These are phyloP conservation scores for Phyllotreta cruciferae DNA, from an alignment of 2,888 invertebrate species.

Conservation along the genomic window DNA sequence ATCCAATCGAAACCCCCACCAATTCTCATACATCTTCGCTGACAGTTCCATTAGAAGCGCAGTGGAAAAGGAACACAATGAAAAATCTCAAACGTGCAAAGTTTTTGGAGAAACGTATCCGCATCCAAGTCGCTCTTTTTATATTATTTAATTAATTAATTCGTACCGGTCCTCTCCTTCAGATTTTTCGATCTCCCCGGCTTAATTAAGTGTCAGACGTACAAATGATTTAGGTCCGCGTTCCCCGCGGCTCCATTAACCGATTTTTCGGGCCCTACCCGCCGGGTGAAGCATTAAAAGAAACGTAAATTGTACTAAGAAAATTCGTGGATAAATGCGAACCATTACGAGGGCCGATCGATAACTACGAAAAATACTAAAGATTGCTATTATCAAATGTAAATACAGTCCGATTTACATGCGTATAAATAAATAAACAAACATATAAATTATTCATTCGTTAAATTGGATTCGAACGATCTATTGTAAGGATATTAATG, in stretches of 20 bases:
- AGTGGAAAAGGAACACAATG: background rate
- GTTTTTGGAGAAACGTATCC: background rate
- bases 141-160: too few species aligned
- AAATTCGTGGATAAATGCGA: too few species aligned
- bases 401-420: constrained; percentile 30
- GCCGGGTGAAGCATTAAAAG: too few species aligned
- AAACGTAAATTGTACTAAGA: too few species aligned
- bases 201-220: constrained; percentile 52
- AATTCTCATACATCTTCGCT: constrained; percentile 38
- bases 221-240: constrained; percentile 52
- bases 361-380: too few species aligned
- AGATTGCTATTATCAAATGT: too few species aligned
- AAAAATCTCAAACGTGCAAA: background rate
- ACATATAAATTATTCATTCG: constrained; percentile 21
- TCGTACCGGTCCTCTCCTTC: background rate
- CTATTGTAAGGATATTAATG: constrained; percentile 22
- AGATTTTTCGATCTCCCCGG: constrained; percentile 33
- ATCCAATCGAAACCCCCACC: constrained; percentile 29
- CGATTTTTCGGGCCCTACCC: constrained; percentile 36
- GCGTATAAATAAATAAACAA: constrained; percentile 8
- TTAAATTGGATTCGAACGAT: constrained; percentile 26
- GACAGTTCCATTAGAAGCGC: constrained; percentile 40
- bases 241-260: constrained; percentile 47
- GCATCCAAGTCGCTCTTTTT: constrained; percentile 5
- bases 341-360: too few species aligned